These are phyloP conservation scores for Anser brachyrhynchus DNA, from an alignment of 2,113 vertebrate genomes.

Conservation along the genomic window DNA sequence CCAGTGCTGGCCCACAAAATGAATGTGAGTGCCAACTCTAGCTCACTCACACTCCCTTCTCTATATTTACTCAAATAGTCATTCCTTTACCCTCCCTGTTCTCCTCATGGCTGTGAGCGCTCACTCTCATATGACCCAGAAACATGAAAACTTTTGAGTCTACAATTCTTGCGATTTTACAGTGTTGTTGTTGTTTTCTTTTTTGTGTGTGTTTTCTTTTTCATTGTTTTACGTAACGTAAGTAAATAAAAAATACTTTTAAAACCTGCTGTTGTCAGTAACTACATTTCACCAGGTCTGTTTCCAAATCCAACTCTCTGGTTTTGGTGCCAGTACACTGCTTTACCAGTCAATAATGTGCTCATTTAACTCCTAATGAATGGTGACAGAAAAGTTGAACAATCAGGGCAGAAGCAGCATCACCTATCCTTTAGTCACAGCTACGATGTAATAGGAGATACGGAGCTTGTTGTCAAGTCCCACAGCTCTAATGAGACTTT, in stretches of 20 bases:
- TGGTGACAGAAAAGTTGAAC: background rate
- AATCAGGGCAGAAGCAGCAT: background rate
- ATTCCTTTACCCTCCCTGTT: background rate
- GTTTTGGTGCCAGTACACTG: background rate
- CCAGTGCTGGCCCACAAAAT: background rate
- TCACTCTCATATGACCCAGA: background rate
- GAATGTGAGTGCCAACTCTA: background rate
- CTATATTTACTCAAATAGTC: background rate
- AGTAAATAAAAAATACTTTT: no score
- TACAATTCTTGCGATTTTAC: background rate
- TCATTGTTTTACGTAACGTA: no score
- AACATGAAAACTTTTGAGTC: background rate
- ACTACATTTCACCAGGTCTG: background rate
- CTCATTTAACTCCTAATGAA: background rate
- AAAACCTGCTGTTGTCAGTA: background rate
- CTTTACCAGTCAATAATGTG: background rate
- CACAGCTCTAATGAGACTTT: background rate
- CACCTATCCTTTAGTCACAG: background rate
- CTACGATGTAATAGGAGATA: background rate
- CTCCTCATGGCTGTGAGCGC: background rate
- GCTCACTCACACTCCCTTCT: background rate
- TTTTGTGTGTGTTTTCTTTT: background rate
- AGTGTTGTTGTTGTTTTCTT: background rate
- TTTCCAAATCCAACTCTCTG: background rate
- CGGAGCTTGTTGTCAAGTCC: background rate